These are phyloP conservation scores for Cyclargus thomasi DNA, from an alignment of 1,140 invertebrate genomes.

Conservation along the genomic window DNA sequence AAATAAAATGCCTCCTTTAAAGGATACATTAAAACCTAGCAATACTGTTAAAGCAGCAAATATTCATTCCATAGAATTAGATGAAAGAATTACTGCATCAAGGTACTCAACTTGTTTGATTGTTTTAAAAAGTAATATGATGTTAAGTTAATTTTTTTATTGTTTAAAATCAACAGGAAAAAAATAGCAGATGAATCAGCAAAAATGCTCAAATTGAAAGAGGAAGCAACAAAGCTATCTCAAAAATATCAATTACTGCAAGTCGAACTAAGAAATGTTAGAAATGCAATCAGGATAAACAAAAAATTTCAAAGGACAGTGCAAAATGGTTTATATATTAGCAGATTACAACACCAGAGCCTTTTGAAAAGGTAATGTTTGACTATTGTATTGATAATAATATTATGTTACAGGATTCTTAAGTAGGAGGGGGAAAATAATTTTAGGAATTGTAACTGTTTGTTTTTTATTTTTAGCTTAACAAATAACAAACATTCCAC, in stretches of 20 bases:
- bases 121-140: constrained; percentile 4
- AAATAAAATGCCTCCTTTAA: constrained; percentile 31
- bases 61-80: constrained; percentile 34
- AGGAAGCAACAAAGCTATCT: constrained; percentile 53
- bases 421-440: background rate
- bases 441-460: constrained; percentile 22
- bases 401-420: background rate
- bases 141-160: constrained; percentile 15
- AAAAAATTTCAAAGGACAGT: constrained; percentile 54
- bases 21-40: constrained; percentile 43
- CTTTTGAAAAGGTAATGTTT: constrained; percentile 56
- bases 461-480: constrained; percentile 39
- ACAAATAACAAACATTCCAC: constrained; percentile 47
- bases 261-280: constrained; percentile 57
- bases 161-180: constrained; percentile 44
- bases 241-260: constrained; percentile 65
- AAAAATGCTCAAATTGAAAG: constrained; percentile 60
- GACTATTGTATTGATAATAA: constrained; percentile 19
- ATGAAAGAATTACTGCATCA: constrained; percentile 57
- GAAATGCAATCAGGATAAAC: constrained; percentile 59
- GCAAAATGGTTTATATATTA: constrained; percentile 50
- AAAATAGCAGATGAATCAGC: constrained; percentile 65
- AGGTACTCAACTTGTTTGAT: constrained; percentile 40
- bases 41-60: constrained; percentile 28
- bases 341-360: constrained; percentile 56